Conservation (phyloP, 2,888 invertebrate genomes). For the Diachrysia chrysitis region DNA sequence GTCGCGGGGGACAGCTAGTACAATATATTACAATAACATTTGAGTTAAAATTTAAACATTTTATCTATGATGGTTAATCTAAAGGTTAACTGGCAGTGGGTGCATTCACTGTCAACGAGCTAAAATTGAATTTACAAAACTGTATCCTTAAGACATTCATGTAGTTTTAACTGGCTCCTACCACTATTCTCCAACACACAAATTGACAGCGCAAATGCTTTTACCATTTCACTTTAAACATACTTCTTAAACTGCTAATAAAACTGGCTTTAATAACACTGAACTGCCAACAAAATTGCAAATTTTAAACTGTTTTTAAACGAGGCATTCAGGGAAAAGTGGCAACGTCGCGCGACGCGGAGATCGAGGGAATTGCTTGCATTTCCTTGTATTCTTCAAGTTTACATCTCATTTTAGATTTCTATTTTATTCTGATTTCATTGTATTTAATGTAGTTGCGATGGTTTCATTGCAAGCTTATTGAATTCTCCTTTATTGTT, state of each 20-base stretch:
- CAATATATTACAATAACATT: too few species aligned
- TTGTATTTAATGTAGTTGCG: conserved; percentile 2
- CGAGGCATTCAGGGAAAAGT: conserved; percentile 45
- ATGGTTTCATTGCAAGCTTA: background rate
- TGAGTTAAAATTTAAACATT: too few species aligned
- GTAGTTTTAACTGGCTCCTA: background rate
- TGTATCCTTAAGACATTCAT: background rate
- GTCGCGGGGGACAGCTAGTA: too few species aligned
- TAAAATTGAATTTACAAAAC: too few species aligned
- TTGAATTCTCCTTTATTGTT: background rate
- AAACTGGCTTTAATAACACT: conserved; percentile 22
- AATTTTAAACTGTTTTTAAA: conserved; percentile 65
- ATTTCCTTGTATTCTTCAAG: conserved; percentile 49
- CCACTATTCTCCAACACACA: background rate
- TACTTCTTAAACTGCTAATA: conserved; percentile 17
- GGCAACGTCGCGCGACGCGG: conserved; percentile 15
- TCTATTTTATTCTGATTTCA: conserved; percentile 19
- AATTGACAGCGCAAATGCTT: background rate
- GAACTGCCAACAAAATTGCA: conserved; percentile 58
- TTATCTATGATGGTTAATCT: too few species aligned
- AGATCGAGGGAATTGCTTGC: conserved; percentile 39
- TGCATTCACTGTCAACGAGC: too few species aligned
- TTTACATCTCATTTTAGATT: conserved; percentile 35
- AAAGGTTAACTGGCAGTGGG: too few species aligned
- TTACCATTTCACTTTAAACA: conserved; percentile 22